Conservation (phyloP, 2,797 vertebrate genomes). For the Syndactyla subalaris region DNA sequence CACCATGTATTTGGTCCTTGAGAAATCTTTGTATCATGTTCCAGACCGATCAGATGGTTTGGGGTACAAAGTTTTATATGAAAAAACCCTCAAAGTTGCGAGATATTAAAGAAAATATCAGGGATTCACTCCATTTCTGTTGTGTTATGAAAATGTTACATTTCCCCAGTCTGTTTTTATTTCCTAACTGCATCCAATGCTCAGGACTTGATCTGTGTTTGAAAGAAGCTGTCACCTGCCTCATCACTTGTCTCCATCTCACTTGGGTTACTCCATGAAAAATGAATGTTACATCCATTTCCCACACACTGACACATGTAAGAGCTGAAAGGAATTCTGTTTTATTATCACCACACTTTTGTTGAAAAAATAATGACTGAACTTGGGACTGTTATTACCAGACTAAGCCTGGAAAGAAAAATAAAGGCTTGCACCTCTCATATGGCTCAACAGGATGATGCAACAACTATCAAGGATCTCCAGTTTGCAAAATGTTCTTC, state of each 20-base stretch:
- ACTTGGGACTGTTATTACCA: not conserved
- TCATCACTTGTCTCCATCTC: not conserved
- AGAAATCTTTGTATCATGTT: not conserved
- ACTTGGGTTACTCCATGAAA: not conserved
- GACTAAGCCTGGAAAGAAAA: not conserved
- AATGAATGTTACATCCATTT: constrained; percentile 1
- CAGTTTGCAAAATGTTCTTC: not conserved
- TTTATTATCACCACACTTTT: not conserved
- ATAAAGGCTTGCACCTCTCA: not conserved
- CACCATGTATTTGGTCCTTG: not conserved
- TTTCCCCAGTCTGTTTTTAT: not conserved
- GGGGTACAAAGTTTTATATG: not conserved
- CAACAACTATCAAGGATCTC: not conserved
- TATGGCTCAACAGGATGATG: not conserved
- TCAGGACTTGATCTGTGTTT: not conserved
- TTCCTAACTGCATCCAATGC: not conserved
- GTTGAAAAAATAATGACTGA: not conserved
- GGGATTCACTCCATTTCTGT: not conserved
- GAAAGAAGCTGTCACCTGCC: not conserved
- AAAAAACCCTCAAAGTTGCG: not conserved
- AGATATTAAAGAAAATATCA: not conserved
- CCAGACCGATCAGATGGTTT: not conserved
- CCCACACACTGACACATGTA: not conserved
- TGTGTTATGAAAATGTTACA: not conserved
- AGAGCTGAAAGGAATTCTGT: not conserved